A percentile compares a stretch with the other conserved stretches of the same genome.
Conservation (phyloP, 1,140 invertebrate genomes). For the Dendroctonus ponderosae region DNA sequence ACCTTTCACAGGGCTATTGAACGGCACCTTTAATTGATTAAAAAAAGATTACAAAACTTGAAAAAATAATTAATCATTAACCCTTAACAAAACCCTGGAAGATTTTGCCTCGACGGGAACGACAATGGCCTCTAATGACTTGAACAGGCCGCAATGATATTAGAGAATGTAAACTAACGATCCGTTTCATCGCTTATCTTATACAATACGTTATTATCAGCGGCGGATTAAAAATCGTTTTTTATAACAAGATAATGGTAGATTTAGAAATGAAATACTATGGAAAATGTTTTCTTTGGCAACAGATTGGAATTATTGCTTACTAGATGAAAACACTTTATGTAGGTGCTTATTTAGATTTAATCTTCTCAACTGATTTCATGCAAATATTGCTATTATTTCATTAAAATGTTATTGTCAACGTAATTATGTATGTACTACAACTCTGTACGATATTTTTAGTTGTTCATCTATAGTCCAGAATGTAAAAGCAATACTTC, state of each 20-base stretch:
- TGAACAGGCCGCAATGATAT: slow-evolving; percentile 45
- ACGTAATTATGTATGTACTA: no score
- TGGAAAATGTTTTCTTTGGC: no score
- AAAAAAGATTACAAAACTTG: slow-evolving; percentile 46
- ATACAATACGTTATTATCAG: slow-evolving; percentile 2
- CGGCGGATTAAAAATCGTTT: slow-evolving; percentile 5
- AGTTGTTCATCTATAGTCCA: no score
- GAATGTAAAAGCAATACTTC: no score
- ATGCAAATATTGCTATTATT: no score
- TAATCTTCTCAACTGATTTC: no score
- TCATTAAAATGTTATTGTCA: no score
- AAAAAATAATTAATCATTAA: slow-evolving; percentile 49
- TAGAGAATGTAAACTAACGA: slow-evolving; percentile 47
- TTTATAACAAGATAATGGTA: not conserved
- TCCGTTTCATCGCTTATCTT: slow-evolving; percentile 46
- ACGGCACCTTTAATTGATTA: slow-evolving; percentile 44
- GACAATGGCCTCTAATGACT: slow-evolving; percentile 47
- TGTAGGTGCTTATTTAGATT: no score
- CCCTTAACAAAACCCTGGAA: slow-evolving; percentile 40
- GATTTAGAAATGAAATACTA: no score
- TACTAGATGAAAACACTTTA: no score
- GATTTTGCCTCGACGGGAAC: slow-evolving; percentile 32
- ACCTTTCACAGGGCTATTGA: slow-evolving; percentile 39
- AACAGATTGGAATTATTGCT: no score
- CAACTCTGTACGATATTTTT: no score